Conservation (phyloP, 2,888 invertebrate species). For the Aphodius granarius region DNA sequence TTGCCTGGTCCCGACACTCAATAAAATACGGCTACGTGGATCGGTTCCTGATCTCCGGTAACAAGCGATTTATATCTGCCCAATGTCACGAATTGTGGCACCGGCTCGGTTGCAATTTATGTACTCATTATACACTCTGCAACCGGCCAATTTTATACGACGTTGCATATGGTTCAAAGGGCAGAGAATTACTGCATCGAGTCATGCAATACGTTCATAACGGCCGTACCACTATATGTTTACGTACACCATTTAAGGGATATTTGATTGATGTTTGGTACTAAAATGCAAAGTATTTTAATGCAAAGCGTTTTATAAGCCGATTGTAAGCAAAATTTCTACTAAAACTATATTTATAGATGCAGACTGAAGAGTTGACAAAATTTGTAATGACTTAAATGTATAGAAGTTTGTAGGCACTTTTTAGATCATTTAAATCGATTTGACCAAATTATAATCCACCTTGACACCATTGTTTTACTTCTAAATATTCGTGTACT, state of each 20-base stretch:
- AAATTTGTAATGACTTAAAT: too few species aligned
- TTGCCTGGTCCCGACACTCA: constrained; percentile 39
- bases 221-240: not conserved
- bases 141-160: not conserved
- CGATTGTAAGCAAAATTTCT: too few species aligned
- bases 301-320: too few species aligned
- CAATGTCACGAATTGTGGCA: constrained; percentile 24
- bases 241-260: not conserved
- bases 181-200: not conserved
- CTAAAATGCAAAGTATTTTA: too few species aligned
- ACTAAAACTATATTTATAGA: too few species aligned
- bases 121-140: not conserved
- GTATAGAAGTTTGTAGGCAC: too few species aligned
- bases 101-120: not conserved
- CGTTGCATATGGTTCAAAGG: not conserved
- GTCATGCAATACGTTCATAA: not conserved
- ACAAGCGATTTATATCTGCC: constrained; percentile 27
- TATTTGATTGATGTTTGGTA: too few species aligned
- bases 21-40: constrained; percentile 43
- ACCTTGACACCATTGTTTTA: too few species aligned
- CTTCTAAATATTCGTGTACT: too few species aligned
- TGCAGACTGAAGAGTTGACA: too few species aligned
- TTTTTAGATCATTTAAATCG: too few species aligned
- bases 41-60: constrained; percentile 30
- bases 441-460: too few species aligned